A percentile compares a stretch with the other conserved stretches of the same genome.
These are phyloP conservation scores for Cataglyphis hispanica DNA, from an alignment of 1,140 invertebrate species.

Conservation along the genomic window DNA sequence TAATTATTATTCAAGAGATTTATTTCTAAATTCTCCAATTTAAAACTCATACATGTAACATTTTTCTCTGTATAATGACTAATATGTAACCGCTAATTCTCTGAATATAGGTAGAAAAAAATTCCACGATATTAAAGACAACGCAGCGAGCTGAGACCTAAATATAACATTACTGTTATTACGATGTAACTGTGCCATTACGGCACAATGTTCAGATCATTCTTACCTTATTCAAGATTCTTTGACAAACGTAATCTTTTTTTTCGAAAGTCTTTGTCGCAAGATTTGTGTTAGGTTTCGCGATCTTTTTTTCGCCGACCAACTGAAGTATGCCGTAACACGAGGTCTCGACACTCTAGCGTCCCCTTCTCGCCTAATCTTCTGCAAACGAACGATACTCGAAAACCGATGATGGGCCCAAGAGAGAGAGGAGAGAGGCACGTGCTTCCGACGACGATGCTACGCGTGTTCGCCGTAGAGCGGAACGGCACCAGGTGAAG, in stretches of 20 bases:
- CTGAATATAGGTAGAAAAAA: not conserved
- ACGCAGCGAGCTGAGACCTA: not conserved
- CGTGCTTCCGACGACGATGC: not conserved
- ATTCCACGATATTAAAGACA: not conserved
- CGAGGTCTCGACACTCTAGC: not conserved
- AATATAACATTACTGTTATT: not conserved
- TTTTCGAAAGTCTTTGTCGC: not conserved
- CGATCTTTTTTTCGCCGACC: not conserved
- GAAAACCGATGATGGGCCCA: not conserved
- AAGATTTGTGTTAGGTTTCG: too few species aligned
- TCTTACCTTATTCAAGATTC: not conserved
- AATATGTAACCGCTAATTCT: not conserved
- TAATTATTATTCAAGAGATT: not conserved
- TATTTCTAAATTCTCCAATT: not conserved
- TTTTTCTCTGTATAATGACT: not conserved
- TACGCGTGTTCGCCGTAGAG: too few species aligned
- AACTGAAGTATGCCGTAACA: not conserved
- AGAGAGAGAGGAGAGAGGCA: too few species aligned
- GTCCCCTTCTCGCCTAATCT: not conserved
- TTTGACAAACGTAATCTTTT: not conserved
- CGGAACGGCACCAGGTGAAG: conserved; percentile 27
- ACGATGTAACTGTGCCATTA: not conserved
- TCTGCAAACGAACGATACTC: not conserved
- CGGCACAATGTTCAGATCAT: too few species aligned
- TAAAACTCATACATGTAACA: not conserved